Evolutionary conservation across 2,797 vertebrate genomes (phyloP).

Genomic region (Podarcis lilfordi): DNA sequence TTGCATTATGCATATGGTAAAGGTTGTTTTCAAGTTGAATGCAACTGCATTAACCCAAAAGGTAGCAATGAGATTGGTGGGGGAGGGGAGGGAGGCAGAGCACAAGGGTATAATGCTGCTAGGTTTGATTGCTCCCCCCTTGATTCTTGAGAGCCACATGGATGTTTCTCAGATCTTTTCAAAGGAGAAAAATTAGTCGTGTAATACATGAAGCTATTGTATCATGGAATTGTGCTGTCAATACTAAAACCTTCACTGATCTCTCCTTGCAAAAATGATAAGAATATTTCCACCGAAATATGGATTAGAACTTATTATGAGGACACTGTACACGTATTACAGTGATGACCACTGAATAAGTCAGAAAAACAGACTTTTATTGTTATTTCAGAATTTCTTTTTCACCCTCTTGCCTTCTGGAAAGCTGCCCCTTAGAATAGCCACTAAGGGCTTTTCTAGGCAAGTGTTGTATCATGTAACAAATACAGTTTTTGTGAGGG

Average conservation of each 20-base stretch:
- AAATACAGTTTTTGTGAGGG: not conserved
- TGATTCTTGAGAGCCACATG: constrained; percentile 41
- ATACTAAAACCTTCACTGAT: constrained; percentile 45
- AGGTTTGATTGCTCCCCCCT: constrained; percentile 6
- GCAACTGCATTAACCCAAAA: constrained; percentile 70
- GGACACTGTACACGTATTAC: not conserved
- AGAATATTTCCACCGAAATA: constrained; percentile 33
- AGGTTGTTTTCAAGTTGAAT: constrained; percentile 67
- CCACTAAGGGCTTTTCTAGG: not conserved
- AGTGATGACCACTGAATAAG: not conserved
- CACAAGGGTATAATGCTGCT: constrained; percentile 28
- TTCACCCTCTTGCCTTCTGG: not conserved
- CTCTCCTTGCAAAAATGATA: constrained; percentile 32
- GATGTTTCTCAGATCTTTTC: constrained; percentile 49
- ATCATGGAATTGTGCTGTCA: constrained; percentile 45
- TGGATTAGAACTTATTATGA: constrained; percentile 22
- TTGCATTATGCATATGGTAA: constrained; percentile 68
- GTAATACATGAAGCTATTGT: constrained; percentile 27
- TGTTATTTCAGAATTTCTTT: not conserved
- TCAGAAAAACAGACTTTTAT: not conserved
- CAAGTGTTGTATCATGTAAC: not conserved
- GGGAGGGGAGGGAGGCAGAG: constrained; percentile 26
- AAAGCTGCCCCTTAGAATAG: not conserved
- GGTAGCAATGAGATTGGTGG: constrained; percentile 51
- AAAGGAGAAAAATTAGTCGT: constrained; percentile 67